Evolutionary conservation across 1,140 invertebrate species (phyloP), one percentile per base, ranked within the genome.

Genomic region (Diorhabda sublineata): DNA sequence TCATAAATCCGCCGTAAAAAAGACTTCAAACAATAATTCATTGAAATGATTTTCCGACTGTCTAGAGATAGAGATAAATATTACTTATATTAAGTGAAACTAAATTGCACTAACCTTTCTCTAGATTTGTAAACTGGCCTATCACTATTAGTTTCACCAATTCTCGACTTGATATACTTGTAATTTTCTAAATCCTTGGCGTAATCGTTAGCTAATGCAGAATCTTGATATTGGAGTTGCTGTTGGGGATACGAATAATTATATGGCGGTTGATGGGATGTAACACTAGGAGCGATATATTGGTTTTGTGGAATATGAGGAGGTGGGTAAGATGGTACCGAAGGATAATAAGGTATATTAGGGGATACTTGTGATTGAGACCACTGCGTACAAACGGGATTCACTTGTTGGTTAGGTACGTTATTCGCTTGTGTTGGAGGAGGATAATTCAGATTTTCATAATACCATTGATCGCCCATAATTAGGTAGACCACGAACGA

Each of bases 151-250:
- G 11, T 52, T 63, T 63, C 61, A 6, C 9, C 41, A 11, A 63
- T 45, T 52, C 45, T 63, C 5, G 61, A 63, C n/a, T 63, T 63
- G 9, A 63, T 63, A 52, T 63, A 63, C 9, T 41, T 63, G 42
- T 63, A 63, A 9, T 63, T 63, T 52, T 63, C 61, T 11, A 63
- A 44, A 5, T 63, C 61, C 41, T 63, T 63, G 9, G 45, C 41
- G 41, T 63, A 63, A 63, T 63, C 61, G 61, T 63, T 63, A 42
- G 6, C 11, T 8, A 3, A 11, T 8, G 3, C 42, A n/a, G 42
- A 9, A 63, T n/a, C 9, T 52, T 63, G 61, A 45, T 63, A 26
- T 63, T 63, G 61, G 4, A n/a, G n/a, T n/a, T 52, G 47, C 47
- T 8, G 4, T 2, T 52, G 47, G 6, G 47, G n/a, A 52, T 52